Percentiles rank a stretch among this genome's conserved stretches.
phyloP scores from a whole-genome alignment of 2,888 invertebrate genomes.

The Macaria liturata region DNA sequence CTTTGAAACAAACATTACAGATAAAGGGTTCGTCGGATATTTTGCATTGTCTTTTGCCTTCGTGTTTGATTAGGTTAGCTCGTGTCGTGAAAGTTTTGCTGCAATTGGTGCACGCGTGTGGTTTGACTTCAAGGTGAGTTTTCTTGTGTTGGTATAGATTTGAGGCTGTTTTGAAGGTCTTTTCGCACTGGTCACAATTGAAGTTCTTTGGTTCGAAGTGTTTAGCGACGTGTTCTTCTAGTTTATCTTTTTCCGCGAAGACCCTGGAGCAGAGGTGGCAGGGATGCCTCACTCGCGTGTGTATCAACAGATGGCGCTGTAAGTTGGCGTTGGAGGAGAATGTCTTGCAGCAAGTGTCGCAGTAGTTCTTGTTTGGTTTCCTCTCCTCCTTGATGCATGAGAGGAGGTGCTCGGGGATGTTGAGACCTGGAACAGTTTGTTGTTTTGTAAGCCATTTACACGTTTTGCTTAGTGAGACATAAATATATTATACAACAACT shows the following conservation, averaged over 20 bases:
- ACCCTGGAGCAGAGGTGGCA: constrained; percentile 37
- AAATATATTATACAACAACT: neutral
- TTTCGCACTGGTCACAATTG: constrained; percentile 47
- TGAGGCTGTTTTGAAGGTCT: constrained; percentile 46
- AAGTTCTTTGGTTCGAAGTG: constrained; percentile 39
- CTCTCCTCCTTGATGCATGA: neutral
- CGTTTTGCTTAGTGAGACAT: neutral
- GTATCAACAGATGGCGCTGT: constrained; percentile 36
- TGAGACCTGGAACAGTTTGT: constrained; percentile 48
- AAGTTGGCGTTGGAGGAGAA: constrained; percentile 38
- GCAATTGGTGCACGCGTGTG: constrained; percentile 42
- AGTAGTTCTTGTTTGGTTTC: constrained; percentile 19
- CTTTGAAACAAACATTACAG: constrained; percentile 40
- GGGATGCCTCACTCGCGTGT: constrained; percentile 26
- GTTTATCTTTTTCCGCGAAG: constrained; percentile 26
- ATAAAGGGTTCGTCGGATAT: constrained; percentile 18
- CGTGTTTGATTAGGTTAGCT: constrained; percentile 41
- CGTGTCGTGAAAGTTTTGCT: constrained; percentile 38
- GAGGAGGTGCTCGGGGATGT: constrained; percentile 29
- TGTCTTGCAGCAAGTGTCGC: constrained; percentile 37
- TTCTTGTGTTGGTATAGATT: constrained; percentile 52
- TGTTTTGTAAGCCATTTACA: neutral
- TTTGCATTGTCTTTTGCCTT: constrained; percentile 36
- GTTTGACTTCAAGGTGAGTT: constrained; percentile 41
- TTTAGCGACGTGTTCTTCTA: constrained; percentile 32